Evolutionary conservation across 2,113 vertebrate species (phyloP), one percentile per base, ranked within the genome.

Genomic region (Pomatostomus ruficeps): DNA sequence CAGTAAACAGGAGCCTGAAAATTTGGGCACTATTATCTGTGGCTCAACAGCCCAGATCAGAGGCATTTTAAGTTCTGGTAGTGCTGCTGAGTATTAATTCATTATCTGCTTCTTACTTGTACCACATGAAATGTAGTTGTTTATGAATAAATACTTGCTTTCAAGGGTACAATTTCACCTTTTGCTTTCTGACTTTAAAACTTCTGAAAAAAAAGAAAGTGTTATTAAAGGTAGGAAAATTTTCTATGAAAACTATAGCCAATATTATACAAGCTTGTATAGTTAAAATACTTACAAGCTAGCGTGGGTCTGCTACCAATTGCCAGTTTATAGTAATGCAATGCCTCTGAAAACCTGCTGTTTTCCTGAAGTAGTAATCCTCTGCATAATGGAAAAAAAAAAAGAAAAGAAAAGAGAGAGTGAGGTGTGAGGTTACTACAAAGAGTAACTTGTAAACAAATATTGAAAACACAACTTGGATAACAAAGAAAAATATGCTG

Each of bases 311-410:
- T 98, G 98, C 99, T 99, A 95, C 99, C 99, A 77, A 99, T 98
- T 54, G 99, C 99, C 98, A 99, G 96, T 96, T 99, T 99, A 96
- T 99, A 99, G 97, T 99, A 99, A 98, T 99, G 99, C 36, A 99
- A 97, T 1, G 99, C 99, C 97, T 99, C 99, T 42, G 99, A 97
- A 97, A 99, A 99, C 90, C 99, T 99, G 98, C 98, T 99, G 98
- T 98, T 99, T 97, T 99, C 99, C 96, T 99, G 99, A 28, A 99
- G 98, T 88, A 99, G 98, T 93, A 99, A 98, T 94, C 99, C 99
- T 65, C 99, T 99, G 98, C 42, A n/a, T 20, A 81, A 89, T 24
- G 14, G 91, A 10, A 84, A 70, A 49, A 85, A 82, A 72, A 43
- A 49, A 7, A 31, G 65, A 14, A 65, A 7, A 54, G 28, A 55